Conservation (phyloP, 2,888 invertebrate genomes). For the Eupsilia transversa region DNA sequence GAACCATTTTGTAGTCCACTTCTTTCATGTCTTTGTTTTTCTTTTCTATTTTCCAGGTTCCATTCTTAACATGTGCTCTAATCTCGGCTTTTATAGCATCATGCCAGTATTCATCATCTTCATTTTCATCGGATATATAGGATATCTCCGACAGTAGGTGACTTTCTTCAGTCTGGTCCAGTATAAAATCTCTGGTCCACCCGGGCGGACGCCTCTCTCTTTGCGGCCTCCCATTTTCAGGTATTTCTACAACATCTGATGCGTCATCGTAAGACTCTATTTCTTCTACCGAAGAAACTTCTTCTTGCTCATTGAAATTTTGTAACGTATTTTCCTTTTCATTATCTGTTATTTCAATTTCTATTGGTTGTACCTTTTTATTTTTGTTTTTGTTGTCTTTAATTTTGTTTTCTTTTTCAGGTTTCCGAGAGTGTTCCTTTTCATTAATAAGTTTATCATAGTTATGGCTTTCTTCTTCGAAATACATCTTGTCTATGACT, state of each 20-base stretch:
- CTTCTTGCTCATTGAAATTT: background rate
- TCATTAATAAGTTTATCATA: background rate
- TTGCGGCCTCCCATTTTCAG: background rate
- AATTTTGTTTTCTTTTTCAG: background rate
- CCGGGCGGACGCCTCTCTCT: background rate
- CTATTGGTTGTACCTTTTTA: background rate
- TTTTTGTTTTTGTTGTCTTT: background rate
- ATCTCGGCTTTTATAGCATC: background rate
- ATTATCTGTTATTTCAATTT: background rate
- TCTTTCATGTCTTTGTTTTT: background rate
- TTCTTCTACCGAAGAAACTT: background rate
- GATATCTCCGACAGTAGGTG: slow-evolving; percentile 1
- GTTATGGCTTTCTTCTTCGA: background rate
- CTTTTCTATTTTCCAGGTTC: background rate
- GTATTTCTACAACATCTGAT: background rate
- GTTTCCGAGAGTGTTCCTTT: background rate
- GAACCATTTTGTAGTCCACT: slow-evolving; percentile 1
- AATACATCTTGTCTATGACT: background rate
- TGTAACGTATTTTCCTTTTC: background rate
- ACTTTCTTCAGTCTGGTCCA: background rate
- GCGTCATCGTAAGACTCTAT: slow-evolving; percentile 1
- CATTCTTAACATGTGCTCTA: background rate
- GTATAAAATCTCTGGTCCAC: background rate
- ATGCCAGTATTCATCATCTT: background rate
- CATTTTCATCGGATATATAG: slow-evolving; percentile 1